A percentile compares a stretch with the other conserved stretches of the same genome.
These are phyloP conservation scores for Chrosomus eos DNA, from an alignment of 2,797 vertebrate species.

Conservation along the genomic window DNA sequence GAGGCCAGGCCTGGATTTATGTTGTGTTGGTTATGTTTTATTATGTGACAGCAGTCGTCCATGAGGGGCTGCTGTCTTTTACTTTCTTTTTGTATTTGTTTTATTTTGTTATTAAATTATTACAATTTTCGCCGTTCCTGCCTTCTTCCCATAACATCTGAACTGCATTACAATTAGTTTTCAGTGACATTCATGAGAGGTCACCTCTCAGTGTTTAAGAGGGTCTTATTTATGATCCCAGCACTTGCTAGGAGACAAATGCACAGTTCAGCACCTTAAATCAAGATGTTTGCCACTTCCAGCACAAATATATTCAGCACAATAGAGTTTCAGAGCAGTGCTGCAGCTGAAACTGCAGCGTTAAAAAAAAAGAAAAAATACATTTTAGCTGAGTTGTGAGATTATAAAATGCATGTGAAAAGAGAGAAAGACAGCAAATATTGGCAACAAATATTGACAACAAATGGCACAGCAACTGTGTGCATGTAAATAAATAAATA, in stretches of 20 bases:
- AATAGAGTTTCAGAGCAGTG: not conserved
- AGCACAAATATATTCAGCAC: slow-evolving; percentile 27
- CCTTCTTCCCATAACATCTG: no score
- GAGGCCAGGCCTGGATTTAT: no score
- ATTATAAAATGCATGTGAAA: not conserved
- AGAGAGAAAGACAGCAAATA: not conserved
- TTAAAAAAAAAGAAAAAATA: not conserved
- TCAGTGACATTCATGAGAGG: slow-evolving; percentile 47
- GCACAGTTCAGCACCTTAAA: slow-evolving; percentile 37
- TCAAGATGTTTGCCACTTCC: slow-evolving; percentile 36
- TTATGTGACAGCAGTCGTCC: no score
- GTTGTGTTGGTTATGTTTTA: no score
- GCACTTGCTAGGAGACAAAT: slow-evolving; percentile 36
- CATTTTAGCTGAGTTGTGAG: not conserved
- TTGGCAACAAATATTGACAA: not conserved
- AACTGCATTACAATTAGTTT: not conserved
- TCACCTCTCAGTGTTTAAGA: slow-evolving; percentile 47
- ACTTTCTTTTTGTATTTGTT: no score
- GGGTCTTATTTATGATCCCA: slow-evolving; percentile 53
- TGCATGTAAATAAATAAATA: not conserved
- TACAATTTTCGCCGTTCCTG: no score
- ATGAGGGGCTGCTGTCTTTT: no score
- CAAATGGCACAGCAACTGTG: slow-evolving; percentile 33
- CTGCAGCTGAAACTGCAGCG: not conserved
- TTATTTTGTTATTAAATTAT: no score